These are phyloP conservation scores for Ahaetulla prasina DNA, from an alignment of 2,113 vertebrate genomes.

Conservation along the genomic window DNA sequence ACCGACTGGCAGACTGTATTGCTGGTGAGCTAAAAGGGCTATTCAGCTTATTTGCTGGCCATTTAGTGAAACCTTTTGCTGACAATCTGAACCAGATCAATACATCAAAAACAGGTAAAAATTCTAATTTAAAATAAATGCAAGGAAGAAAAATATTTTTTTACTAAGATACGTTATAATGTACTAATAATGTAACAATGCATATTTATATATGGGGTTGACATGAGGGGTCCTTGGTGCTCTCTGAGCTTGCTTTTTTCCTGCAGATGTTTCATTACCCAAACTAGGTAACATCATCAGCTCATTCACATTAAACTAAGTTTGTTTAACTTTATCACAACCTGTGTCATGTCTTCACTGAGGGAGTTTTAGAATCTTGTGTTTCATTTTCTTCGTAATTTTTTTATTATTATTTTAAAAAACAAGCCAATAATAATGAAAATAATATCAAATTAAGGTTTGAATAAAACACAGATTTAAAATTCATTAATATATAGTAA, in stretches of 20 bases:
- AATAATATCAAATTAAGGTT: too few relatives aligned
- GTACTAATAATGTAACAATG: not conserved
- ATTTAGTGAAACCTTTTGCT: constrained; percentile 85
- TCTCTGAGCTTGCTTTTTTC: too few relatives aligned
- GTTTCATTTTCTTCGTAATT: not conserved
- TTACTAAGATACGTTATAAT: not conserved
- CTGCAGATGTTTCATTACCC: too few relatives aligned
- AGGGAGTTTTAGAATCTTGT: not conserved
- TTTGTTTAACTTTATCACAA: not conserved
- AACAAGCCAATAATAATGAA: too few relatives aligned
- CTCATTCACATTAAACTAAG: not conserved
- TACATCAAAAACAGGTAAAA: constrained; percentile 76
- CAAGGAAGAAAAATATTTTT: not conserved
- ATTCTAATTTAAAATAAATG: not conserved
- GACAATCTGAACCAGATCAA: constrained; percentile 80
- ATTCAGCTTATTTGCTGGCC: constrained; percentile 90
- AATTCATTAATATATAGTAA: too few relatives aligned
- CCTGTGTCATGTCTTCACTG: not conserved
- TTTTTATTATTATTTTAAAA: not conserved
- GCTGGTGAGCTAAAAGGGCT: constrained; percentile 88
- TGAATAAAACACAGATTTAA: too few relatives aligned
- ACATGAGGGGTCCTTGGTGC: too few relatives aligned
- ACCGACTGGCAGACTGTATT: constrained; percentile 75
- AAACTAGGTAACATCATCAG: too few relatives aligned
- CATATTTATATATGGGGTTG: not conserved